Conservation (phyloP, 2,113 vertebrate genomes). For the Caranx ignobilis region DNA sequence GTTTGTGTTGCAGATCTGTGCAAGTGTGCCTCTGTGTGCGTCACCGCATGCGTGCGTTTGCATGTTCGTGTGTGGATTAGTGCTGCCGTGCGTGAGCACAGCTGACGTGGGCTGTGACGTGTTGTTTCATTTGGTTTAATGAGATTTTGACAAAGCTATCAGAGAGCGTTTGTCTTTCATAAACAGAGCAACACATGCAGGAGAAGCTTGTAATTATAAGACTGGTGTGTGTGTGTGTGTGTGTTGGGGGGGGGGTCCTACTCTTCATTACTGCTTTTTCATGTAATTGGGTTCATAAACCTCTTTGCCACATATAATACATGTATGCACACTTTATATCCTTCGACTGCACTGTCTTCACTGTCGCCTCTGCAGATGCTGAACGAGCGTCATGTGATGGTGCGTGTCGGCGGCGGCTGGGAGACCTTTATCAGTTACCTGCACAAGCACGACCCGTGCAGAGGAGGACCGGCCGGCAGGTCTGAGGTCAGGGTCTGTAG, state of each 20-base stretch:
- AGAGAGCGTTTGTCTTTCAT: constrained; percentile 73
- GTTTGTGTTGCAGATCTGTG: constrained; percentile 34
- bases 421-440: constrained; percentile 95
- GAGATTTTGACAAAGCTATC: constrained; percentile 83
- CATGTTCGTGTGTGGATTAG: constrained; percentile 70
- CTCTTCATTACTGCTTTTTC: constrained; percentile 14
- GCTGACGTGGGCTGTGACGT: constrained; percentile 74
- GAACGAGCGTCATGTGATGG: constrained; percentile 98
- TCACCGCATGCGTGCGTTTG: constrained; percentile 43
- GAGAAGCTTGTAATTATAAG: constrained; percentile 68
- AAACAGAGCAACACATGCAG: constrained; percentile 45
- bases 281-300: constrained; percentile 47
- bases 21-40: constrained; percentile 41
- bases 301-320: constrained; percentile 7
- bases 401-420: constrained; percentile 98
- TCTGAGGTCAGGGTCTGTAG: constrained; percentile 89
- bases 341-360: constrained; percentile 3
- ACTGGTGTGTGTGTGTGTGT: constrained; percentile 37
- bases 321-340: constrained; percentile 7
- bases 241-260: not conserved
- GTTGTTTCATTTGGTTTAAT: constrained; percentile 85
- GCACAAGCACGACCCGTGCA: constrained; percentile 97
- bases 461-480: constrained; percentile 87
- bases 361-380: constrained; percentile 90
- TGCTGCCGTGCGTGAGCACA: constrained; percentile 76